phyloP scores from a whole-genome alignment of 2,797 vertebrate species.

The Anguilla megastoma region DNA sequence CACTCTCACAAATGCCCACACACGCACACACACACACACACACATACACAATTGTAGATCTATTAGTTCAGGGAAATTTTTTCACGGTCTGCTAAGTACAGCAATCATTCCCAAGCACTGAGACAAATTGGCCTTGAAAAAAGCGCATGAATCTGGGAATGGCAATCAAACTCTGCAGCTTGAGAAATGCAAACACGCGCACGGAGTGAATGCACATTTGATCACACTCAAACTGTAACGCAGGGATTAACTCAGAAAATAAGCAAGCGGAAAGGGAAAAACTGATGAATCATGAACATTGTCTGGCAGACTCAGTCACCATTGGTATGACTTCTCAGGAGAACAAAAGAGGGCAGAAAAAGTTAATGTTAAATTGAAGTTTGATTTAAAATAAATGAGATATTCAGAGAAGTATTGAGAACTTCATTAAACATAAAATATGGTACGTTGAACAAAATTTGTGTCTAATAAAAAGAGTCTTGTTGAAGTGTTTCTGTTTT shows the following conservation, averaged over 20 bases:
- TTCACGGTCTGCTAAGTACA: slow-evolving; percentile 1
- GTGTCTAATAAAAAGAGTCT: too few species aligned
- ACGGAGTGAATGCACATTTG: not conserved
- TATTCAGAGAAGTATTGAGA: too few species aligned
- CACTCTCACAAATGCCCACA: not conserved
- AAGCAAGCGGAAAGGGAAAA: not conserved
- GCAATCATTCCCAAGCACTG: slow-evolving; percentile 1
- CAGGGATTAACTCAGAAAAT: slow-evolving; percentile 1
- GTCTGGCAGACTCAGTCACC: not conserved
- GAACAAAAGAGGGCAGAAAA: too few species aligned
- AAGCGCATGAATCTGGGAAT: slow-evolving; percentile 5
- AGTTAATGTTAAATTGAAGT: too few species aligned
- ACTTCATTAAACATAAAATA: too few species aligned
- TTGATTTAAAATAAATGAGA: too few species aligned
- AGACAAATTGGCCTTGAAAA: slow-evolving; percentile 20
- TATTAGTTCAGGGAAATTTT: slow-evolving; percentile 11
- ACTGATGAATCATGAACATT: not conserved
- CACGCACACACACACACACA: slow-evolving; percentile 1
- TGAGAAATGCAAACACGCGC: not conserved
- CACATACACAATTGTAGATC: not conserved
- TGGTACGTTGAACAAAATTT: too few species aligned
- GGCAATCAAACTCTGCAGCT: slow-evolving; percentile 20
- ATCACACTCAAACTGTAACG: not conserved
- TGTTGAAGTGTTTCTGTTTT: too few species aligned
- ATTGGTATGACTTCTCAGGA: not conserved